A percentile compares a stretch with the other conserved stretches of the same genome.
phyloP scores from a whole-genome alignment of 2,888 invertebrate species.

The Drosophila eohydei region DNA sequence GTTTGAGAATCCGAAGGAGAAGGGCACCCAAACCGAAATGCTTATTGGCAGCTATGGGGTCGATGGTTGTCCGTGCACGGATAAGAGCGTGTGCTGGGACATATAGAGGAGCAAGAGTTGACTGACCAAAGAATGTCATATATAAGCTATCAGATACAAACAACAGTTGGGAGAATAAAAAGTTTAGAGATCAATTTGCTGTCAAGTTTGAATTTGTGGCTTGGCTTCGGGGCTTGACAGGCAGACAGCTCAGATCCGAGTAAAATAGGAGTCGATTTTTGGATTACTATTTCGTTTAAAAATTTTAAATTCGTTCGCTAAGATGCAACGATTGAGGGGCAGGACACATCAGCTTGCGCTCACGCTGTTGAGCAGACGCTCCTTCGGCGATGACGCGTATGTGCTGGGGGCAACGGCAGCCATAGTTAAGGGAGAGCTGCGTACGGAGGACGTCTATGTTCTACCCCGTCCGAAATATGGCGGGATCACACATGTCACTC shows the following conservation, averaged over 20 bases:
- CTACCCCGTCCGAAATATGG: slow-evolving; percentile 72
- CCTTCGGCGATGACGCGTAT: not conserved
- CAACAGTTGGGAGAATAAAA: slow-evolving; percentile 36
- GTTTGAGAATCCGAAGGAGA: slow-evolving; percentile 38
- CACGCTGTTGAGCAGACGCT: not conserved
- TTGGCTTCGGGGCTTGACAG: not conserved
- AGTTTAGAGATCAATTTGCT: slow-evolving; percentile 10
- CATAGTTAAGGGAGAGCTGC: slow-evolving; percentile 48
- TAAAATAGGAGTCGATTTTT: not conserved
- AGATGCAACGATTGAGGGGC: slow-evolving; percentile 13
- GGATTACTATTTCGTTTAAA: not conserved
- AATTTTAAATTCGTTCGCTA: slow-evolving; percentile 3
- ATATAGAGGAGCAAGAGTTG: slow-evolving; percentile 19
- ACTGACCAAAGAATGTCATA: not conserved
- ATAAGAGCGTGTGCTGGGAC: slow-evolving; percentile 66
- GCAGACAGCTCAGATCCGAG: not conserved
- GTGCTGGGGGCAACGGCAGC: slow-evolving; percentile 26
- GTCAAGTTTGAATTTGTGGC: not conserved
- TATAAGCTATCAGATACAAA: not conserved
- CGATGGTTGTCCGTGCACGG: slow-evolving; percentile 66
- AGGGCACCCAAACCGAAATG: slow-evolving; percentile 63
- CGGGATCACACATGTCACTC: slow-evolving; percentile 66
- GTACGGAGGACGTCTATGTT: slow-evolving; percentile 30
- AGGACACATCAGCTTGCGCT: not conserved
- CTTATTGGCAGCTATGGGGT: slow-evolving; percentile 59